Evolutionary conservation across 1,140 invertebrate species (phyloP).

Genomic region (Zaprionus inermis): DNA sequence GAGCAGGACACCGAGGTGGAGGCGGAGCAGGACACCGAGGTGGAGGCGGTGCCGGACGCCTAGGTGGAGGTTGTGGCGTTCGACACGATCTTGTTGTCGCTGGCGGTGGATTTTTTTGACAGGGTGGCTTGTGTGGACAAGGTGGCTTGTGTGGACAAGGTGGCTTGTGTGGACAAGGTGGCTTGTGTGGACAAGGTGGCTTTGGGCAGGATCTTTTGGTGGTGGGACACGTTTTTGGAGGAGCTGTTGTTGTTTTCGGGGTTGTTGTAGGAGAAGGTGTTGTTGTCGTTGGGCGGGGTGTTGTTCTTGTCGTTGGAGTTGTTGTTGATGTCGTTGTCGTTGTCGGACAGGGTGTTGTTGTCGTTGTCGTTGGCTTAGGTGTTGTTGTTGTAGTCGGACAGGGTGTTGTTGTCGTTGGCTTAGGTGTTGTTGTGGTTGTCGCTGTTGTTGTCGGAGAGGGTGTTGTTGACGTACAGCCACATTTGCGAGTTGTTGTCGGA

Average conservation of each 20-base stretch:
- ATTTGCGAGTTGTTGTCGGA: neutral
- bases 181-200: neutral
- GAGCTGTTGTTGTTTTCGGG: neutral
- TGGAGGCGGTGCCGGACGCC: neutral
- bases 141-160: neutral
- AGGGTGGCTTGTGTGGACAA: neutral
- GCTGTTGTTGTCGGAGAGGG: neutral
- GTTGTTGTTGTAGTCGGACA: neutral
- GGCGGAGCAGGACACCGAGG: neutral
- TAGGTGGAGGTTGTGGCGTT: neutral
- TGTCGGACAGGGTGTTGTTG: neutral
- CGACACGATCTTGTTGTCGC: neutral
- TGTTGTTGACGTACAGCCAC: too few relatives aligned
- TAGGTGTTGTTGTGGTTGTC: neutral
- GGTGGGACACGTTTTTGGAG: neutral
- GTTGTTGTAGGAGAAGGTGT: neutral
- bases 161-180: neutral
- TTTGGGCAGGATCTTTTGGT: too few relatives aligned
- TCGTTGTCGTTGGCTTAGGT: neutral
- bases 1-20: too few relatives aligned
- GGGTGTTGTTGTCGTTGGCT: neutral
- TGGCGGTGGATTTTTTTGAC: neutral
- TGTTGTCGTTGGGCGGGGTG: neutral
- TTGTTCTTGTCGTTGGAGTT: slow-evolving; percentile 4
- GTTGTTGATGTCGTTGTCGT: slow-evolving; percentile 14